A percentile compares a stretch with the other conserved stretches of the same genome.
Evolutionary conservation across 2,113 vertebrate species (phyloP).

Genomic region (Catharus minimus): DNA sequence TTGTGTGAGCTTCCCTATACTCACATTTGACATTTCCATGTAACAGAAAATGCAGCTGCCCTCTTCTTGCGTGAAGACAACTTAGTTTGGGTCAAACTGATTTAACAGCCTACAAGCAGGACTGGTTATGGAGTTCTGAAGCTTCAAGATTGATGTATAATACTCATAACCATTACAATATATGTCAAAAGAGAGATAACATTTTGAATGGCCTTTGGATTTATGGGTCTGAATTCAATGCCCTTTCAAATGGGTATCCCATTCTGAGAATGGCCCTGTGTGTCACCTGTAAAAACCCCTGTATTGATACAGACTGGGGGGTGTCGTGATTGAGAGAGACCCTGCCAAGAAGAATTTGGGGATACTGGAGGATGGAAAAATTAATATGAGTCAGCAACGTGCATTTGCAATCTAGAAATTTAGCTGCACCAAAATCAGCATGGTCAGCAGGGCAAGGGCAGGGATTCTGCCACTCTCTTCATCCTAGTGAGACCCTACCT

Average conservation of each 20-base stretch:
- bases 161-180: not conserved
- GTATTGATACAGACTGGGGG: fast-evolving
- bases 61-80: not conserved
- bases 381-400: fast-evolving
- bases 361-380: not conserved
- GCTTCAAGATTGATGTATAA: not conserved
- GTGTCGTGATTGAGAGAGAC: fast-evolving
- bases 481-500: not conserved
- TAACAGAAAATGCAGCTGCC: not conserved
- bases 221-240: not conserved
- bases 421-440: fast-evolving
- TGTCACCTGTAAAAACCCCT: not conserved
- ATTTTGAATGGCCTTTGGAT: not conserved
- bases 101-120: not conserved
- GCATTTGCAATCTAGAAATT: not conserved
- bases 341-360: not conserved
- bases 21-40: not conserved
- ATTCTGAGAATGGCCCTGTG: not conserved
- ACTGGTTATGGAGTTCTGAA: not conserved
- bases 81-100: not conserved
- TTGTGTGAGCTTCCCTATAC: not conserved
- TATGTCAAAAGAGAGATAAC: not conserved
- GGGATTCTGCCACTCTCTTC: not conserved
- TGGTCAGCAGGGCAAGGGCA: fast-evolving
- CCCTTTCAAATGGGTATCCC: not conserved